Percentiles rank a stretch among this genome's conserved stretches.
Conservation (phyloP, 2,888 invertebrate genomes). For the Scaeva pyrastri region DNA sequence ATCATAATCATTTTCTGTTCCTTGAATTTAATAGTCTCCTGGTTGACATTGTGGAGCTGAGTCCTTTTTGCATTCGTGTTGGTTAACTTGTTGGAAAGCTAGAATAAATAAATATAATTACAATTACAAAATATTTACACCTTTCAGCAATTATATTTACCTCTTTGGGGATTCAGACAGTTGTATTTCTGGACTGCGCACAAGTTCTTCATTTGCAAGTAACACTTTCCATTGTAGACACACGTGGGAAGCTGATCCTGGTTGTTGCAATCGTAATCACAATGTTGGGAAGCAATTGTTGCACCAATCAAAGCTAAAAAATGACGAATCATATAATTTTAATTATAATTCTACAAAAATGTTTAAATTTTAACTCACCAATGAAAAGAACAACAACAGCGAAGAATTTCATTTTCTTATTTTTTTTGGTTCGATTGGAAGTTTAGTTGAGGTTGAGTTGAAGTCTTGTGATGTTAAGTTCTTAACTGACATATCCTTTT, state of each 20-base stretch:
- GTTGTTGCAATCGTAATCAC: slow-evolving; percentile 24
- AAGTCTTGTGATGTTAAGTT: not conserved
- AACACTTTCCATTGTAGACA: slow-evolving; percentile 17
- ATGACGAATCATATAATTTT: not conserved
- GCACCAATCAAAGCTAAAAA: slow-evolving; percentile 6
- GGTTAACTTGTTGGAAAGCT: slow-evolving; percentile 49
- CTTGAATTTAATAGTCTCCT: slow-evolving; percentile 29
- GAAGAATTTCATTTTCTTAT: slow-evolving; percentile 32
- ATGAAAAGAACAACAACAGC: not conserved
- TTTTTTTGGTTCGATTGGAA: not conserved
- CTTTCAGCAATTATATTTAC: no score
- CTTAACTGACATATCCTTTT: not conserved
- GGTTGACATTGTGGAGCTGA: slow-evolving; percentile 39
- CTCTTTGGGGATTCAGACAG: slow-evolving; percentile 21
- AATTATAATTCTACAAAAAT: not conserved
- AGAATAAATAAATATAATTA: not conserved
- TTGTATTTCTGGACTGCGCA: slow-evolving; percentile 25
- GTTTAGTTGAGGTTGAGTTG: not conserved
- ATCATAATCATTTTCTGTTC: no score
- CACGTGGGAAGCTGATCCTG: slow-evolving; percentile 13
- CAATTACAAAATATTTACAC: not conserved
- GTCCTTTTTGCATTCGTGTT: slow-evolving; percentile 25
- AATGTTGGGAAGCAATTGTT: not conserved
- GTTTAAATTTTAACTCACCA: slow-evolving; percentile 4
- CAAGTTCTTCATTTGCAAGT: not conserved